These are phyloP conservation scores for Bombus impatiens DNA, from an alignment of 1,140 invertebrate genomes.

Conservation along the genomic window DNA sequence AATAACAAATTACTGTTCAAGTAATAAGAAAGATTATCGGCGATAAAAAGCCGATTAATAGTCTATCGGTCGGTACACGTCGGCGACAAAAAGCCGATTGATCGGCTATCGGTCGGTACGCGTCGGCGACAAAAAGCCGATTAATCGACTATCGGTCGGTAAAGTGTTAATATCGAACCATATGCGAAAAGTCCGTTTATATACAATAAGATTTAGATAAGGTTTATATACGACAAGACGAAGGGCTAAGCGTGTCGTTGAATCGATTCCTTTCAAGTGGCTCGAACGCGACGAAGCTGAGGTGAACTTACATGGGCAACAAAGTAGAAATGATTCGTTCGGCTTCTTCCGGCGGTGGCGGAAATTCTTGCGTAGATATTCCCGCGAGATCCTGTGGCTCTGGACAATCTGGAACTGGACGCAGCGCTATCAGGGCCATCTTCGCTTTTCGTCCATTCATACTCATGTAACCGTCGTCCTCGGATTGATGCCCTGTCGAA, in stretches of 20 bases:
- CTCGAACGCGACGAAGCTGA: too few species aligned
- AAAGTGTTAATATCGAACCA: too few species aligned
- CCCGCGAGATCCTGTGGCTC: constrained; percentile 84
- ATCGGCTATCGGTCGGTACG: too few species aligned
- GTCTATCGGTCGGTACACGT: too few species aligned
- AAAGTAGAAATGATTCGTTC: constrained; percentile 88
- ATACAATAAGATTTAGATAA: too few species aligned
- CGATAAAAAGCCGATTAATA: accelerated
- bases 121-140: too few species aligned
- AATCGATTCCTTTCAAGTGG: too few species aligned
- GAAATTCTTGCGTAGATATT: constrained; percentile 83
- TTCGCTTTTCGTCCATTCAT: constrained; percentile 91
- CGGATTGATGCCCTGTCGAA: constrained; percentile 87
- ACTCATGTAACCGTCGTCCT: constrained; percentile 95
- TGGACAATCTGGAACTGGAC: constrained; percentile 85
- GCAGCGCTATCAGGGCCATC: constrained; percentile 86
- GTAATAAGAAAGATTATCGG: too few species aligned
- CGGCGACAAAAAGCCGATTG: accelerated
- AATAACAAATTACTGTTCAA: too few species aligned
- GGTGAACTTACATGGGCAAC: constrained; percentile 85
- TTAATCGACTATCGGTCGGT: too few species aligned
- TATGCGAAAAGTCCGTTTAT: too few species aligned
- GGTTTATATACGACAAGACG: too few species aligned
- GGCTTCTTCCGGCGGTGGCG: constrained; percentile 89
- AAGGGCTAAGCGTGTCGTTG: neutral